Percentiles rank a stretch among this genome's conserved stretches.
phyloP scores from a whole-genome alignment of 2,888 invertebrate genomes.

The Silvanus unidentatus region DNA sequence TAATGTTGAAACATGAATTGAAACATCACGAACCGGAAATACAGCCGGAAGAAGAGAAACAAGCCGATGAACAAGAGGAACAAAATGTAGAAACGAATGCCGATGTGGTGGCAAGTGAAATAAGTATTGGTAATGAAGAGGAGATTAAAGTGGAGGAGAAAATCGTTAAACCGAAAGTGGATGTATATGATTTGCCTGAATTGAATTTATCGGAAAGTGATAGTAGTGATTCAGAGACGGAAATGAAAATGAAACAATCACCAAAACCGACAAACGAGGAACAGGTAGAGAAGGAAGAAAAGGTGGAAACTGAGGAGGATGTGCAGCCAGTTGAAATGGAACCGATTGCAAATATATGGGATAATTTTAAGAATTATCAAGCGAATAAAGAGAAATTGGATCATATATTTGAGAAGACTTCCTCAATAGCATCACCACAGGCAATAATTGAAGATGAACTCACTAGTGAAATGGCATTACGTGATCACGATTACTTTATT shows the following conservation, averaged over 20 bases:
- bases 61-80: slow-evolving; percentile 18
- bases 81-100: slow-evolving; percentile 17
- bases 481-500: slow-evolving; percentile 72
- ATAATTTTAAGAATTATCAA: slow-evolving; percentile 69
- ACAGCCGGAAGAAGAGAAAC: slow-evolving; percentile 24
- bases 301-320: slow-evolving; percentile 16
- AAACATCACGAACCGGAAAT: slow-evolving; percentile 52
- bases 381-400: slow-evolving; percentile 59
- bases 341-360: slow-evolving; percentile 63
- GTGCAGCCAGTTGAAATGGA: slow-evolving; percentile 8
- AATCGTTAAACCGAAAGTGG: slow-evolving; percentile 50
- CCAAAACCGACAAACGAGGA: slow-evolving; percentile 10
- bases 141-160: slow-evolving; percentile 24
- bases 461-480: slow-evolving; percentile 38
- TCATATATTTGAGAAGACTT: slow-evolving; percentile 24
- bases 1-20: slow-evolving; percentile 65
- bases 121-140: slow-evolving; percentile 12
- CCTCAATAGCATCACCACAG: slow-evolving; percentile 19
- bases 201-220: slow-evolving; percentile 81
- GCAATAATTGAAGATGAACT: slow-evolving; percentile 20
- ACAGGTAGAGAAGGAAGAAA: slow-evolving; percentile 29
- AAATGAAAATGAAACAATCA: slow-evolving; percentile 25
- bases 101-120: background rate
- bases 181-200: slow-evolving; percentile 68
- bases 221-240: slow-evolving; percentile 58